Percentiles rank a stretch among this genome's conserved stretches.
Conservation (phyloP, 2,113 vertebrate species). For the Dendrocopos noguchii region DNA sequence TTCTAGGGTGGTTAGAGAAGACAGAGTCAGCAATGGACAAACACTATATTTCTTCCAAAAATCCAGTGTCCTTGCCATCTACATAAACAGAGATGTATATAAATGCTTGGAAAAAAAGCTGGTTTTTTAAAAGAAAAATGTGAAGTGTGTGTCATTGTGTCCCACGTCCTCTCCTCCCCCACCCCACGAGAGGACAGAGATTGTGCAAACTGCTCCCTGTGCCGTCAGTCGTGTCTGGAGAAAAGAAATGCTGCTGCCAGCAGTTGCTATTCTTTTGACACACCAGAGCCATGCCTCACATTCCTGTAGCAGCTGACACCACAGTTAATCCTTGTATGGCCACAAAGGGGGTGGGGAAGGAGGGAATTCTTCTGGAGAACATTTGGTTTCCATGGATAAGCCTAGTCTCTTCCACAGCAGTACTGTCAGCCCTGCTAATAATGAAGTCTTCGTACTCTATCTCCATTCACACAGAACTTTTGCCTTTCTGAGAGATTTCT, state of each 20-base stretch:
- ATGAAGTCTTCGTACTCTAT: background rate
- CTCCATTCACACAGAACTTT: background rate
- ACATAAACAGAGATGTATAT: rapidly evolving
- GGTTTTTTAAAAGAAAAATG: background rate
- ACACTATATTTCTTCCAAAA: background rate
- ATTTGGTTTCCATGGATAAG: constrained; percentile 47
- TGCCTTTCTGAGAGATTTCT: background rate
- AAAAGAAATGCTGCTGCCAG: constrained; percentile 46
- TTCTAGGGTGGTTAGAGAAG: background rate
- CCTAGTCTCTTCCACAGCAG: background rate
- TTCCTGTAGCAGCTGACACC: constrained; percentile 44
- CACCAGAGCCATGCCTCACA: constrained; percentile 29
- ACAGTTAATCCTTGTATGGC: constrained; percentile 43
- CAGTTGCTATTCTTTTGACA: constrained; percentile 52
- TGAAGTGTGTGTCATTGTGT: background rate
- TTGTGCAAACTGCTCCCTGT: background rate
- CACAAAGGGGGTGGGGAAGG: background rate
- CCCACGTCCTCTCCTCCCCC: no score
- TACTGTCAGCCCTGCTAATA: rapidly evolving
- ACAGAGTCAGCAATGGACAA: background rate
- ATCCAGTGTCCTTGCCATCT: background rate
- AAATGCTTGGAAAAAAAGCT: background rate
- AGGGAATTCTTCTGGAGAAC: constrained; percentile 12
- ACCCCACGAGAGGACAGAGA: background rate
- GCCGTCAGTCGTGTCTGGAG: background rate